Conservation (phyloP, 2,888 invertebrate species). For the Protophormia terraenovae region DNA sequence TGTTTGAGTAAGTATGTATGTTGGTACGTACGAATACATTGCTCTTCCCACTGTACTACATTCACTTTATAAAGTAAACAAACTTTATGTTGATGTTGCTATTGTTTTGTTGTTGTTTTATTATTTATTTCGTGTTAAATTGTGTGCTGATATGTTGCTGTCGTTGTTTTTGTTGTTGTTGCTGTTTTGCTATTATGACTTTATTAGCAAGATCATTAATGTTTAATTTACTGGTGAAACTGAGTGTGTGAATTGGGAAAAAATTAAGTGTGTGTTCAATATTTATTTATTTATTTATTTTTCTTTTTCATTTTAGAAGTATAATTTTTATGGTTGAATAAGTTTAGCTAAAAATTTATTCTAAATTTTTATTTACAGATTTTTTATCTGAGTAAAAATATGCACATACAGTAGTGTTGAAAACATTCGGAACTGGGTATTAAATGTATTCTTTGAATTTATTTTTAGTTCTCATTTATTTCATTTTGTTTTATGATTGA, state of each 20-base stretch:
- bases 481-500: no score
- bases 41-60: neutral
- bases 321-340: neutral
- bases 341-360: neutral
- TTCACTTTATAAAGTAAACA: constrained; percentile 50
- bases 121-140: constrained; percentile 22
- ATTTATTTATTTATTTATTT: constrained; percentile 22
- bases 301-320: neutral
- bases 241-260: constrained; percentile 25
- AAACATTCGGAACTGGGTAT: no score
- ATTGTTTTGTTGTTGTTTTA: constrained; percentile 13
- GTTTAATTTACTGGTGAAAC: constrained; percentile 43
- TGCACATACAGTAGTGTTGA: no score
- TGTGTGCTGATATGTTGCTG: constrained; percentile 7
- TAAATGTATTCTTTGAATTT: no score
- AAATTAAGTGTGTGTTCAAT: neutral
- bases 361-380: no score
- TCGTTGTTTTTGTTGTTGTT: neutral
- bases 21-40: neutral
- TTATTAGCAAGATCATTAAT: constrained; percentile 65
- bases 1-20: neutral
- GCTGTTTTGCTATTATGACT: constrained; percentile 54
- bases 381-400: no score
- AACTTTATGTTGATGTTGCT: constrained; percentile 10
- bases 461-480: no score